phyloP scores from a whole-genome alignment of 1,140 invertebrate species.

The Luehdorfia chinensis region DNA sequence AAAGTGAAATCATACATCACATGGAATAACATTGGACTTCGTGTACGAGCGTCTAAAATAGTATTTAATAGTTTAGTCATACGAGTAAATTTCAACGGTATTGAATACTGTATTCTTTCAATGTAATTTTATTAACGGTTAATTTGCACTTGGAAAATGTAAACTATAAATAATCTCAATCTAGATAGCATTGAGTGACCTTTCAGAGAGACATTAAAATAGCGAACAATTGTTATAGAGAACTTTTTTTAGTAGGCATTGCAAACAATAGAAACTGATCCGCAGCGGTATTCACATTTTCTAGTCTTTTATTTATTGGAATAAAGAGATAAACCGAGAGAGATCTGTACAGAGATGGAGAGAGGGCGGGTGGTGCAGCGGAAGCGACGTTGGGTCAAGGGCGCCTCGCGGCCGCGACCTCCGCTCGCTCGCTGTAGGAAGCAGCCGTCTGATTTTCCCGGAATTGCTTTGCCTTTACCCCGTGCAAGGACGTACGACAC shows the following conservation, averaged over 20 bases:
- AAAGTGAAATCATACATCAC: too few species aligned
- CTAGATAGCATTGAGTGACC: conserved; percentile 12
- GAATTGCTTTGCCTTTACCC: conserved; percentile 36
- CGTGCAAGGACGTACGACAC: conserved; percentile 7
- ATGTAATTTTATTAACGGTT: too few species aligned
- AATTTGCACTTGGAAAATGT: conserved; percentile 17
- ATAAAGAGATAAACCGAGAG: conserved; percentile 35
- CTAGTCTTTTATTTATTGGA: conserved; percentile 16
- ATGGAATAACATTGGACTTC: too few species aligned
- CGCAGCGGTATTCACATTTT: conserved; percentile 6
- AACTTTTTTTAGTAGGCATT: conserved; percentile 7
- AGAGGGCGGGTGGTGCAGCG: conserved; percentile 34
- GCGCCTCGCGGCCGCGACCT: conserved; percentile 41
- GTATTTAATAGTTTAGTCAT: too few species aligned
- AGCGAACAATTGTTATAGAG: conserved; percentile 4
- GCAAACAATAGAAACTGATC: conserved; percentile 13
- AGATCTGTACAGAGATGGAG: conserved; percentile 30
- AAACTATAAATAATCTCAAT: conserved; percentile 4
- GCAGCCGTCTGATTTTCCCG: conserved; percentile 33
- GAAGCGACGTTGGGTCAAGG: conserved; percentile 49
- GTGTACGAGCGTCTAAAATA: too few species aligned
- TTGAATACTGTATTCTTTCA: too few species aligned
- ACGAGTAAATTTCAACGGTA: too few species aligned
- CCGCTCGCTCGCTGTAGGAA: conserved; percentile 22
- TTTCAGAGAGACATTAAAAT: conserved; percentile 11